phyloP scores from a whole-genome alignment of 2,113 vertebrate genomes.

The Lepisosteus osseus region DNA sequence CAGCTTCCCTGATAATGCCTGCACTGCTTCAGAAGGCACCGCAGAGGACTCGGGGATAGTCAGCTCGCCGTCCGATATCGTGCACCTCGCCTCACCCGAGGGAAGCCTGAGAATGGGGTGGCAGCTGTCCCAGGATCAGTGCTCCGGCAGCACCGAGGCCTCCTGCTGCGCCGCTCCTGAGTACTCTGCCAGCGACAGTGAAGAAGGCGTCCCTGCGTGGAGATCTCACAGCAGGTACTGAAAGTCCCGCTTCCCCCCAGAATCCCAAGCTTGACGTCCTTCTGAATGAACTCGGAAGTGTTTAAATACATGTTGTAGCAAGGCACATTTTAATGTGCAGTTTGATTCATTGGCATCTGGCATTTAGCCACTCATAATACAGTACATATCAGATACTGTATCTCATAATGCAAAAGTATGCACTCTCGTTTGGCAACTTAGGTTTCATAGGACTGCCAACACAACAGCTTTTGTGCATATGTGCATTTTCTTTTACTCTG shows the following conservation, averaged over 20 bases:
- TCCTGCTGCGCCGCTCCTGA: slow-evolving; percentile 25
- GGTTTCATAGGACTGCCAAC: too few relatives aligned
- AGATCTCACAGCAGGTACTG: slow-evolving; percentile 57
- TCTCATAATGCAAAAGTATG: too few relatives aligned
- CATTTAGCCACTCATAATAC: too few relatives aligned
- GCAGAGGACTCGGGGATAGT: slow-evolving; percentile 75
- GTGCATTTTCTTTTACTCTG: too few relatives aligned
- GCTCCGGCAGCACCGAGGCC: slow-evolving; percentile 34
- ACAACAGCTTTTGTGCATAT: too few relatives aligned
- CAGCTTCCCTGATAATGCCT: slow-evolving; percentile 69
- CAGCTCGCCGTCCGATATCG: slow-evolving; percentile 72
- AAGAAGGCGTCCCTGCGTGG: slow-evolving; percentile 59
- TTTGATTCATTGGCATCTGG: too few relatives aligned
- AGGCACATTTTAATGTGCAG: too few relatives aligned
- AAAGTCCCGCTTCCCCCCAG: too few relatives aligned
- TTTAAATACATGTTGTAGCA: too few relatives aligned
- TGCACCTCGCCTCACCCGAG: slow-evolving; percentile 73
- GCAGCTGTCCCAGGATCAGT: slow-evolving; percentile 48
- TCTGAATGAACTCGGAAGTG: neutral
- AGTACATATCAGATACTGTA: too few relatives aligned
- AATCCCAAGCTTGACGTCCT: neutral
- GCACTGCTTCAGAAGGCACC: slow-evolving; percentile 78
- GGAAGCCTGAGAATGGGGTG: slow-evolving; percentile 47
- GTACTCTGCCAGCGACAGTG: slow-evolving; percentile 51
- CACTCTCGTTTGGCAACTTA: too few relatives aligned